Evolutionary conservation across 1,140 invertebrate species (phyloP), one percentile per base, ranked within the genome.

Genomic region (Drosophila orena): DNA sequence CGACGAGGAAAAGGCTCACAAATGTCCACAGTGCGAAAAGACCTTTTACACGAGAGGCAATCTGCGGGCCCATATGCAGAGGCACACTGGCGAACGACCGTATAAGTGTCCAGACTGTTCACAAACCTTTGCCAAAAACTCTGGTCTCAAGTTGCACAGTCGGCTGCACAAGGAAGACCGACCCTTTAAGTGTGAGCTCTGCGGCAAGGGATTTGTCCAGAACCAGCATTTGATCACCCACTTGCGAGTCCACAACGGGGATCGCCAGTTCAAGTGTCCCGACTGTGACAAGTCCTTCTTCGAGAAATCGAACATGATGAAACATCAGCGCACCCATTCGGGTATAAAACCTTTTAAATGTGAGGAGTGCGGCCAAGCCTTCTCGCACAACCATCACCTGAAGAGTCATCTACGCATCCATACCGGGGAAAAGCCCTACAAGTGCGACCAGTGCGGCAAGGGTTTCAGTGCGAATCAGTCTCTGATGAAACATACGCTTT

Each of bases 261-360:
- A 75, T 37, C 72, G 72, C 10, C 72, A 42, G 10, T 75, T 66
- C 7, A 75, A 75, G 53, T 75, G 72, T 6, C 46, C 53, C 2
- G 60, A 76, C 10, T 76, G 72, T 54, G 72, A 76, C n/a, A 76
- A 76, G 40, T 76, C 60, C 0, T 76, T 76, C 49, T 76, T 66
- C n/a, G 72, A 76, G 8, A 75, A 75, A 47, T 75, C 72, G 15
- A 76, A 76, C 54, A 56, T 76, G 53, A 75, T 57, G 40, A 76
- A 76, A 49, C 72, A 76, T 35, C 47, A 76, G 10, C 71, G 60
- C 22, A 57, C 61, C 14, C 72, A 76, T 17, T 42, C 71, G 2
- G 72, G 35, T 2, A 40, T 53, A 2, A 75, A 75, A n/a, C 72
- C 72, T 0, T 75, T 57, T n/a, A 74, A 66, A 24, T 75, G 72